phyloP scores from a whole-genome alignment of 2,797 vertebrate genomes.

The Helarctos malayanus region DNA sequence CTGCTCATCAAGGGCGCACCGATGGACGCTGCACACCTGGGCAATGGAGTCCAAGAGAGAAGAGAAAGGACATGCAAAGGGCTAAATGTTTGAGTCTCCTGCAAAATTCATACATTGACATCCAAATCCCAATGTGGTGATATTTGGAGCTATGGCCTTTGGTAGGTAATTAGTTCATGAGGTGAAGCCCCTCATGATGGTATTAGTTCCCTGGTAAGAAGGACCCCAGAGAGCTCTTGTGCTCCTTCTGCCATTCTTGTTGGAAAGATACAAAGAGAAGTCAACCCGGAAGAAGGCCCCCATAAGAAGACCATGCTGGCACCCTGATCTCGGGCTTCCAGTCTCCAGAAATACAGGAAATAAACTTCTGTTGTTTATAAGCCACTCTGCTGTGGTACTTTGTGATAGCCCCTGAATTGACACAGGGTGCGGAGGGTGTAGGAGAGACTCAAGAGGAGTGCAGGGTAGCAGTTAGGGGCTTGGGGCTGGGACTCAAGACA shows the following conservation, averaged over 20 bases:
- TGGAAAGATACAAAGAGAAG: neutral
- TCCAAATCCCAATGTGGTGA: neutral
- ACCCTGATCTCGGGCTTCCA: neutral
- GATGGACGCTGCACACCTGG: neutral
- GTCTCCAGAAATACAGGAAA: neutral
- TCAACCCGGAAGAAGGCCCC: neutral
- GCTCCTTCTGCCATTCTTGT: neutral
- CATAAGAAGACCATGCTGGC: neutral
- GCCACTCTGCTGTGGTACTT: neutral
- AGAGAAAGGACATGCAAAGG: neutral
- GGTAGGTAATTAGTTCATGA: neutral
- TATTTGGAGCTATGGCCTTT: neutral
- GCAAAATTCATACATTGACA: neutral
- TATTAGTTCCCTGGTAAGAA: neutral
- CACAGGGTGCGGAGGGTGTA: neutral
- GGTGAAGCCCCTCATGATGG: neutral
- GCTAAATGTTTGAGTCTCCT: neutral
- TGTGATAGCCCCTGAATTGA: neutral
- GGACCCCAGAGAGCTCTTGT: neutral
- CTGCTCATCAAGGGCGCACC: rapidly evolving
- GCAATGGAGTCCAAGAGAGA: neutral
- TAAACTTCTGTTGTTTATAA: neutral
- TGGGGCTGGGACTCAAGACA: neutral
- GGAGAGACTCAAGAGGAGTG: neutral
- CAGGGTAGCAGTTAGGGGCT: neutral